Conservation (phyloP, 2,113 vertebrate species). For the Myrmecophaga tridactyla region DNA sequence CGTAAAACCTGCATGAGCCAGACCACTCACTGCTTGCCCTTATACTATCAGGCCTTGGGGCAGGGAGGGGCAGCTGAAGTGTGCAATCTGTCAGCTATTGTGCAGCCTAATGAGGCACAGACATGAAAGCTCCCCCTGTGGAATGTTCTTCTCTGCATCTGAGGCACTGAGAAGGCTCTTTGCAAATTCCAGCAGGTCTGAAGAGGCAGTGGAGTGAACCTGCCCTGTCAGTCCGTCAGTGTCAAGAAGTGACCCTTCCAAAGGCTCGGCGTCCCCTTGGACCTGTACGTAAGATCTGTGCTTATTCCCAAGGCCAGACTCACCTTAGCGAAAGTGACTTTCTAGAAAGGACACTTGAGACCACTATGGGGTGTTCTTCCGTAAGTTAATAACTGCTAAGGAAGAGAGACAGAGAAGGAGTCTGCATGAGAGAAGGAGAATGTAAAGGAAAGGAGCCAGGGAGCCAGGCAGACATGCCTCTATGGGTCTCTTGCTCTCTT, state of each 20-base stretch:
- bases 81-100: constrained; percentile 4
- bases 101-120: constrained; percentile 49
- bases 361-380: neutral
- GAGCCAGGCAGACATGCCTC: neutral
- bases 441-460: neutral
- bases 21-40: neutral
- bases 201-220: neutral
- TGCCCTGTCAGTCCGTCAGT: neutral
- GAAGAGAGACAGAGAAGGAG: neutral
- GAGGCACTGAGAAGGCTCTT: neutral
- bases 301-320: neutral
- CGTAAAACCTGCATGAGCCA: constrained; percentile 39
- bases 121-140: neutral
- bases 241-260: neutral
- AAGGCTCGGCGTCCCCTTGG: neutral
- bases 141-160: neutral
- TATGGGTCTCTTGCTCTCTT: neutral
- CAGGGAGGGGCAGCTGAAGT: neutral
- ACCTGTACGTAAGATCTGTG: neutral
- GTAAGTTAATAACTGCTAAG: neutral
- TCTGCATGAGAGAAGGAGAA: neutral
- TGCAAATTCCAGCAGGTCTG: constrained; percentile 23
- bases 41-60: neutral
- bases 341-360: neutral
- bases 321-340: neutral